phyloP scores from a whole-genome alignment of 2,113 vertebrate genomes.

The Orcinus orca region DNA sequence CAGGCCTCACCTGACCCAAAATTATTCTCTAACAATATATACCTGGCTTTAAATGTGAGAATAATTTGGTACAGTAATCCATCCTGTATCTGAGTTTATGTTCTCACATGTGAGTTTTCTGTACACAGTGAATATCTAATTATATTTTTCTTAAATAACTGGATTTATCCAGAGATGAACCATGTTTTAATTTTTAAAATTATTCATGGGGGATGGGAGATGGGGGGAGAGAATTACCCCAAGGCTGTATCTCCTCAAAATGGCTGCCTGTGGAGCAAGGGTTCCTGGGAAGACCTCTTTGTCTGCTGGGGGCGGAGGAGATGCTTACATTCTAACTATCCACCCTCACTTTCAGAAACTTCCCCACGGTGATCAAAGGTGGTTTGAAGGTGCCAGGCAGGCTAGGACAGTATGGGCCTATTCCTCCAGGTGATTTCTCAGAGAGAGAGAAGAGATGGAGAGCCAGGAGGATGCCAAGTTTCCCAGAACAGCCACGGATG shows the following conservation, averaged over 20 bases:
- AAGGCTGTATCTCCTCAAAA: constrained; percentile 4
- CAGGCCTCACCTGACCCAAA: not conserved
- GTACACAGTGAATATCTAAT: not conserved
- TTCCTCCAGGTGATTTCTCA: not conserved
- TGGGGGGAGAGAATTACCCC: not conserved
- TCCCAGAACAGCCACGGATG: not conserved
- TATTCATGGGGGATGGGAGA: not conserved
- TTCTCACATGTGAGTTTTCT: not conserved
- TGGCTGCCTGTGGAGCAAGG: constrained; percentile 38
- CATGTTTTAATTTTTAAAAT: not conserved
- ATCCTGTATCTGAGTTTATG: not conserved
- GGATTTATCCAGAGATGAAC: not conserved
- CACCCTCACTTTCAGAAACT: constrained; percentile 6
- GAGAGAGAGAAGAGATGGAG: not conserved
- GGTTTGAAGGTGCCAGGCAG: not conserved
- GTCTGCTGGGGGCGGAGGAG: no score
- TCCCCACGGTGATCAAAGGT: rapidly evolving
- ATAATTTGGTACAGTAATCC: not conserved
- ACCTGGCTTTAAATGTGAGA: not conserved
- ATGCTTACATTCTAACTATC: not conserved
- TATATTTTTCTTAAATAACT: not conserved
- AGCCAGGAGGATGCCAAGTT: not conserved
- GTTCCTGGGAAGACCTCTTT: not conserved
- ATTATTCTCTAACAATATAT: not conserved
- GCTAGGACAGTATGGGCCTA: not conserved